These are phyloP conservation scores for Tokudaia muenninki DNA, from an alignment of 2,797 vertebrate species.

Conservation along the genomic window DNA sequence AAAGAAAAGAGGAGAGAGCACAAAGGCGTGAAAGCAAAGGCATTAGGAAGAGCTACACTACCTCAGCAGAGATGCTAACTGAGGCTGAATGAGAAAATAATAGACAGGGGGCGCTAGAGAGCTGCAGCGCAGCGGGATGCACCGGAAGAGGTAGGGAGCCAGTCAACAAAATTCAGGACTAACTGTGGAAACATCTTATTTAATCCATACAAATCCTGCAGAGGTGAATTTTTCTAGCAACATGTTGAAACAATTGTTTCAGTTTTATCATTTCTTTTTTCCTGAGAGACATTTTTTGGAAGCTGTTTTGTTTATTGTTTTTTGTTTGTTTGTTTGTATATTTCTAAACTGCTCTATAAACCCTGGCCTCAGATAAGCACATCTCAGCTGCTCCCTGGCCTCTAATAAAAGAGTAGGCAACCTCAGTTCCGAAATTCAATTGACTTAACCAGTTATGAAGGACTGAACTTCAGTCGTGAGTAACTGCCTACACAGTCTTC, in stretches of 20 bases:
- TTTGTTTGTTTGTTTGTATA: neutral
- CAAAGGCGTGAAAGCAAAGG: neutral
- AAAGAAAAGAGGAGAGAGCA: neutral
- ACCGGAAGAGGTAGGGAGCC: fast-evolving
- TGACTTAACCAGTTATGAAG: neutral
- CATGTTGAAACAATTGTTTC: constrained; percentile 30
- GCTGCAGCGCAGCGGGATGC: neutral
- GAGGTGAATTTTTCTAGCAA: constrained; percentile 11
- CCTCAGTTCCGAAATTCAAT: neutral
- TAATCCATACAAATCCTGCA: neutral
- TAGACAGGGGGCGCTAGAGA: constrained; percentile 28
- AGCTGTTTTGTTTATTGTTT: neutral
- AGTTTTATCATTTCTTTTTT: neutral
- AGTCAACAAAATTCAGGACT: neutral
- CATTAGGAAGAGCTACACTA: neutral
- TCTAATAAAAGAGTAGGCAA: neutral
- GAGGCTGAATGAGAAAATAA: neutral
- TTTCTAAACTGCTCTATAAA: neutral
- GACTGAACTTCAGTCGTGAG: neutral
- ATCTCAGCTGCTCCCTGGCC: neutral
- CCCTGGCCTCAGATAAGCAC: neutral
- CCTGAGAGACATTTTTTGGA: neutral
- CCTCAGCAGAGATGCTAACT: neutral
- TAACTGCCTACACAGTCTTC: neutral
- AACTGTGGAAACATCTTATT: constrained; percentile 3